These are phyloP conservation scores for Picus viridis DNA, from an alignment of 2,797 vertebrate genomes.

Conservation along the genomic window DNA sequence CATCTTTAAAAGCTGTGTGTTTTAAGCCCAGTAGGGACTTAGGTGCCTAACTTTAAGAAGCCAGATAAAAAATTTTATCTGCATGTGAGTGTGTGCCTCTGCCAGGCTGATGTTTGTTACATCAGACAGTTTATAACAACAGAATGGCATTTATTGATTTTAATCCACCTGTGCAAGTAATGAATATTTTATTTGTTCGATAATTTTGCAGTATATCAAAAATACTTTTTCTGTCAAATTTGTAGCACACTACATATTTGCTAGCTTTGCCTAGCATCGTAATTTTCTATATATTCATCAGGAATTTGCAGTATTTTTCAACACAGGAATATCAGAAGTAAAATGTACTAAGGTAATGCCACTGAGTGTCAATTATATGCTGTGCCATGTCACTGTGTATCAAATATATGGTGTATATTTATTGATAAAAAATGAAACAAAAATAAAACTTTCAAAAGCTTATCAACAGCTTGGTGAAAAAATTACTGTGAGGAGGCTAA, in stretches of 20 bases:
- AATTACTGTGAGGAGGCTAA: neutral
- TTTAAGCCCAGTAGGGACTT: neutral
- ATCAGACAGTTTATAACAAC: conserved; percentile 31
- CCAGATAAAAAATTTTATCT: neutral
- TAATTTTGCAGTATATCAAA: conserved; percentile 23
- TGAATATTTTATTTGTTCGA: conserved; percentile 33
- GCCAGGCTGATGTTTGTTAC: conserved; percentile 33
- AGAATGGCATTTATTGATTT: conserved; percentile 59
- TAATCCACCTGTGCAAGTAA: conserved; percentile 50
- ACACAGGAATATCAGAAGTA: neutral
- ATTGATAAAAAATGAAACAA: neutral
- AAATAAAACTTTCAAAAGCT: neutral
- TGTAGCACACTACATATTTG: neutral
- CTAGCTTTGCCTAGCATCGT: neutral
- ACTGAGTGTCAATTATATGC: neutral
- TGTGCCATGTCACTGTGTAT: neutral
- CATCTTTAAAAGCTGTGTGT: neutral
- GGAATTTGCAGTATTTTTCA: neutral
- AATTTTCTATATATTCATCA: neutral
- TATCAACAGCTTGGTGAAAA: neutral
- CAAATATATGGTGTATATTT: neutral
- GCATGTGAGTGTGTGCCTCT: neutral
- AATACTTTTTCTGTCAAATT: neutral
- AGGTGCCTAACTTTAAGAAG: neutral
- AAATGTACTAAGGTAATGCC: neutral